Evolutionary conservation across 2,113 vertebrate genomes (phyloP).

Genomic region (Willisornis vidua): DNA sequence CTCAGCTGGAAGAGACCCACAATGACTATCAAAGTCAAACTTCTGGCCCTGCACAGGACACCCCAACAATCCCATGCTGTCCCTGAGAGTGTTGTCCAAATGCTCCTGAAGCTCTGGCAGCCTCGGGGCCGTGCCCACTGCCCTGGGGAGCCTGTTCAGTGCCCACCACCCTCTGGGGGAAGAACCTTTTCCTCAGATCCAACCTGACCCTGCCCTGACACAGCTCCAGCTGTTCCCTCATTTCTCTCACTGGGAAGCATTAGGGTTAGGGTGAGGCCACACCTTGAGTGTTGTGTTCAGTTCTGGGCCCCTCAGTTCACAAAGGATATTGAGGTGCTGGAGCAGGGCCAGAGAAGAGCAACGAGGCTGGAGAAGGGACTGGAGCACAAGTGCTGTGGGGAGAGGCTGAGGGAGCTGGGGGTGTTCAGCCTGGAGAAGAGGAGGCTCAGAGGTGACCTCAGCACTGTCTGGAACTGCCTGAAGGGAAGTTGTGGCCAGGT

Average conservation of each 20-base stretch:
- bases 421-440: too few relatives aligned
- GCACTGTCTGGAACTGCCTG: too few relatives aligned
- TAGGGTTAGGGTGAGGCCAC: too few relatives aligned
- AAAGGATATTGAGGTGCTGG: too few relatives aligned
- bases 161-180: not conserved
- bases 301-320: too few relatives aligned
- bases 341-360: too few relatives aligned
- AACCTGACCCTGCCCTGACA: rapidly evolving
- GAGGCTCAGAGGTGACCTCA: too few relatives aligned
- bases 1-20: not conserved
- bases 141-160: not conserved
- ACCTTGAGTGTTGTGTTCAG: too few relatives aligned
- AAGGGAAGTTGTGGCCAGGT: too few relatives aligned
- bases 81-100: rapidly evolving
- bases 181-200: not conserved
- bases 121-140: rapidly evolving
- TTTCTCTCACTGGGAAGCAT: not conserved
- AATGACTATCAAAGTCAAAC: not conserved
- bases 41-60: not conserved
- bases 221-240: not conserved
- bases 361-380: too few relatives aligned
- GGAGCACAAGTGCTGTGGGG: too few relatives aligned
- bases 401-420: too few relatives aligned
- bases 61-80: not conserved
- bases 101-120: not conserved